Conservation (phyloP, 1,140 invertebrate genomes). For the Drosophila willistoni region DNA sequence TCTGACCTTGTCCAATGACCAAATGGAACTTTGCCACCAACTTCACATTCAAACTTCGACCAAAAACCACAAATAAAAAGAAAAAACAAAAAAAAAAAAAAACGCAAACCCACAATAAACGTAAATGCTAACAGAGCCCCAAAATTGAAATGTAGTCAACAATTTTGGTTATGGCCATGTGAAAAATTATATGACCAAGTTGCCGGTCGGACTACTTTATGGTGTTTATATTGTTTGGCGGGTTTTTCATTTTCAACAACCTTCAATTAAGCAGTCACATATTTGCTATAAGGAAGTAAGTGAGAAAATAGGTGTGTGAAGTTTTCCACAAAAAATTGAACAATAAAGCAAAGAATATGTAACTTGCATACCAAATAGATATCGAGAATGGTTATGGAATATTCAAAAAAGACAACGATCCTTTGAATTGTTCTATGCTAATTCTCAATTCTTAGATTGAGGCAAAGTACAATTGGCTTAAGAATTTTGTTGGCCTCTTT, state of each 20-base stretch:
- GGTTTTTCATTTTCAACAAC: not conserved
- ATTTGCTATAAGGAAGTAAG: not conserved
- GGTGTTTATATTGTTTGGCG: constrained; percentile 1
- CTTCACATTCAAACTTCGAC: not conserved
- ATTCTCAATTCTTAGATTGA: too few relatives aligned
- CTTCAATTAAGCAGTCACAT: constrained; percentile 3
- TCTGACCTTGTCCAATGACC: not conserved
- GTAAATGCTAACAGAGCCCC: not conserved
- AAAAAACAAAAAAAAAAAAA: too few relatives aligned
- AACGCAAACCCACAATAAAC: constrained; percentile 5
- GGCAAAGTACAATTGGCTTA: too few relatives aligned
- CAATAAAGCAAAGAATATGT: too few relatives aligned
- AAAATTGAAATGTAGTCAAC: not conserved
- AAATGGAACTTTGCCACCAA: constrained; percentile 8
- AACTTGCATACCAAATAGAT: too few relatives aligned
- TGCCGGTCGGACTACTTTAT: not conserved
- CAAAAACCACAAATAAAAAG: not conserved
- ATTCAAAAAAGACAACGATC: too few relatives aligned
- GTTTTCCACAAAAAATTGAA: too few relatives aligned
- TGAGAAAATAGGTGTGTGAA: not conserved
- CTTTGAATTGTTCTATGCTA: too few relatives aligned
- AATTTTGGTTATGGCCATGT: constrained; percentile 15
- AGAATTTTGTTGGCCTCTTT: too few relatives aligned
- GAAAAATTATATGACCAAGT: constrained; percentile 6
- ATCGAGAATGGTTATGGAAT: too few relatives aligned